Base-by-base conservation (phyloP, 2,888 invertebrate species). In the Euclidia mi region DNA sequence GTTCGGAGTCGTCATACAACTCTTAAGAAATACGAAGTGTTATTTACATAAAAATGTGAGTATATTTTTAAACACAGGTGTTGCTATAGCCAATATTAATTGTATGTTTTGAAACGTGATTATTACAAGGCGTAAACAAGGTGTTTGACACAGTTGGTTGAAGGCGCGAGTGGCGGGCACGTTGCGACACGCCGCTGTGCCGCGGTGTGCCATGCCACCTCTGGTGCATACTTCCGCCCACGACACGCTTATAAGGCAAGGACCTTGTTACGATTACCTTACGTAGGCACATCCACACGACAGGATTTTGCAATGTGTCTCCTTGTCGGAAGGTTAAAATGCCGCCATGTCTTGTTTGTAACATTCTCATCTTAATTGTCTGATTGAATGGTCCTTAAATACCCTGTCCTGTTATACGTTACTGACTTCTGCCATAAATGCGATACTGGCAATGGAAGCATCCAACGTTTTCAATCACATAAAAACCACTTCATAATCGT, bases 221-320 rank as follows among this genome's bases (percentile, higher is more conserved):
- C 69, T 70, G 82, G 66, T 80, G 85, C 83, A 84, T 78, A 78
- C 84, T 90, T 91, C 92, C 93, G 90, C 93, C 92, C 90, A 92
- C 92, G 46, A 57, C 31, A 60, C 67, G 78, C 84, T 45, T 84
- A 89, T 88, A 91, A 77, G 90, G 91, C 75, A 74, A 77, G 84
- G 84, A 81, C 92, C 92, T 92, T 89, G 90, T 84, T 84, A 84
- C 78, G 71, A 62, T 79, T 78, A 68, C 83, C 72, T 62, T 76
- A 83, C 78, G 85, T 88, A 83, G 87, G 83, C 84, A 86, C 80
- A 84, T 84, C 76, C 69, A 78, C 66, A 71, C 71, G 52, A 71
- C 76, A 66, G 61, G 57, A 69, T 87, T 85, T 88, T 79, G 85
- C 85, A 88, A 87, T 57, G 53, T 59, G 79, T 75, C 78, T 76